Conservation (phyloP, 2,888 invertebrate genomes). For the Meteorus cinctellus region DNA sequence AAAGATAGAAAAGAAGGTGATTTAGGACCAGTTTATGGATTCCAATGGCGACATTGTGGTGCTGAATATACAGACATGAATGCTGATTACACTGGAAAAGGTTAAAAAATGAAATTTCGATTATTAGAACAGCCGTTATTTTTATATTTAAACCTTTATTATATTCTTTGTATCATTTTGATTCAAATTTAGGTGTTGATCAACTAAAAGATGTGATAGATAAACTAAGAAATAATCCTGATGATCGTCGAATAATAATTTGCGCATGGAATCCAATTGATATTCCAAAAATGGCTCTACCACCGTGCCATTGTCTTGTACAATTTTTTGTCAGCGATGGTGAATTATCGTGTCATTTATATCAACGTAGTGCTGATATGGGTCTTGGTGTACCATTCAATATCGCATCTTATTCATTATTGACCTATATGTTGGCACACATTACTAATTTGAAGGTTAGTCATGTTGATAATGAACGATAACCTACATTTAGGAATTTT, state of each 20-base stretch:
- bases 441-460: constrained; percentile 89
- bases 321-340: constrained; percentile 93
- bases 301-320: constrained; percentile 95
- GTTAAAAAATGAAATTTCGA: constrained; percentile 49
- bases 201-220: constrained; percentile 88
- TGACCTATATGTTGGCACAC: constrained; percentile 97
- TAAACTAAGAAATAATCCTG: constrained; percentile 85
- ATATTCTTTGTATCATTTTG: too few species aligned
- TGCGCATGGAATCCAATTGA: constrained; percentile 96
- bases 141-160: too few species aligned
- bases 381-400: constrained; percentile 99
- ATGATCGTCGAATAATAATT: constrained; percentile 92
- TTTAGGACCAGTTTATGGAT: constrained; percentile 97
- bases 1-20: constrained; percentile 92
- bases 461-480: background rate
- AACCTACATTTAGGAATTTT: too few species aligned
- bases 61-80: constrained; percentile 89
- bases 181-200: constrained; percentile 83
- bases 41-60: constrained; percentile 98
- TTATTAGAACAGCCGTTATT: background rate
- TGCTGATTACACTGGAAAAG: constrained; percentile 84
- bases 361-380: constrained; percentile 98
- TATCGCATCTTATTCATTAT: constrained; percentile 95
- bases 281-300: constrained; percentile 92
- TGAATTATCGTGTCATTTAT: constrained; percentile 92